Conservation (phyloP, 2,888 invertebrate genomes). For the Coelopa pilipes region DNA sequence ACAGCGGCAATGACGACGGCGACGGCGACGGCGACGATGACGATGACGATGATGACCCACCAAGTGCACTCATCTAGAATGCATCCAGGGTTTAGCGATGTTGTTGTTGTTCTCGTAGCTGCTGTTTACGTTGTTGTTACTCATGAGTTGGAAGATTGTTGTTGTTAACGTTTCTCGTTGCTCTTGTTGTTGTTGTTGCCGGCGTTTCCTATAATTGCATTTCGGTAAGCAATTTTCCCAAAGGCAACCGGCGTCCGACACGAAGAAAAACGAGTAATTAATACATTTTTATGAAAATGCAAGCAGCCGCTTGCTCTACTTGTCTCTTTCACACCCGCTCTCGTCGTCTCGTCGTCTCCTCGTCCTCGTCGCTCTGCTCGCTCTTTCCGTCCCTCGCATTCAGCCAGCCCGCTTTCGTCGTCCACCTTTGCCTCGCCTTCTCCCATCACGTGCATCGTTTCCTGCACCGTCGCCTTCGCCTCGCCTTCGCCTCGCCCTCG, state of each 20-base stretch:
- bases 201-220: constrained; percentile 24
- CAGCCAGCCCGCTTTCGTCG: not conserved
- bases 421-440: not conserved
- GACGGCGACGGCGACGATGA: not conserved
- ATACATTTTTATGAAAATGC: constrained; percentile 19
- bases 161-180: constrained; percentile 13
- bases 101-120: too few species aligned
- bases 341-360: not conserved
- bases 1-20: not conserved
- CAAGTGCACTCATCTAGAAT: constrained; percentile 20
- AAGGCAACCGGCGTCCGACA: constrained; percentile 17
- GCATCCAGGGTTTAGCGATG: not conserved
- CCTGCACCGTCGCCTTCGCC: not conserved
- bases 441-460: not conserved
- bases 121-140: not conserved
- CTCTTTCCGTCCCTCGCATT: not conserved
- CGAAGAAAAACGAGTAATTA: constrained; percentile 24
- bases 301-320: not conserved
- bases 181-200: constrained; percentile 3
- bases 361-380: not conserved
- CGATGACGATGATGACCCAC: too few species aligned
- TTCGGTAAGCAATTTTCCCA: constrained; percentile 29
- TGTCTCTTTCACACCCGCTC: not conserved
- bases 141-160: not conserved
- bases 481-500: too few species aligned